These are phyloP conservation scores for Dunckerocampus dactyliophorus DNA, from an alignment of 2,113 vertebrate species.

Conservation along the genomic window DNA sequence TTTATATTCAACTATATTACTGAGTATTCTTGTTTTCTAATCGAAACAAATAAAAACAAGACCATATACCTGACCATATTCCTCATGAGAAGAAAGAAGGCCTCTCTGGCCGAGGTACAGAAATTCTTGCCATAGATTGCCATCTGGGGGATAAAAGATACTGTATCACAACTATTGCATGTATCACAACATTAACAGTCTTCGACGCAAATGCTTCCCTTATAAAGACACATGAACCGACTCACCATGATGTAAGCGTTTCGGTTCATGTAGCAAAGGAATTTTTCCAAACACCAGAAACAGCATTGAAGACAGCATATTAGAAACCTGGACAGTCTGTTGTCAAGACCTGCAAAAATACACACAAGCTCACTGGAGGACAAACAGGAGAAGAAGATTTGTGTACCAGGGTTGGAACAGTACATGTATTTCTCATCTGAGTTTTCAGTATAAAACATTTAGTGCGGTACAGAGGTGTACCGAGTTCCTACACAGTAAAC, in stretches of 20 bases:
- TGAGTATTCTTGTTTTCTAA: too few species aligned
- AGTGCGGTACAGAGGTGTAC: too few species aligned
- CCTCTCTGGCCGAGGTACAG: conserved; percentile 84
- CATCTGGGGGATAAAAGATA: conserved; percentile 71
- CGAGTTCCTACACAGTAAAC: too few species aligned
- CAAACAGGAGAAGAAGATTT: not conserved
- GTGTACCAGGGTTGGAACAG: too few species aligned
- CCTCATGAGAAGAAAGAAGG: conserved; percentile 88
- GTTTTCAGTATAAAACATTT: too few species aligned
- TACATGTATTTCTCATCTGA: too few species aligned
- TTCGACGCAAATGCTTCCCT: too few species aligned
- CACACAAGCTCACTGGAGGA: not conserved
- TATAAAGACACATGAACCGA: too few species aligned
- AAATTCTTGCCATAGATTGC: conserved; percentile 91
- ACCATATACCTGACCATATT: conserved; percentile 81
- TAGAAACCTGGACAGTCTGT: conserved; percentile 77
- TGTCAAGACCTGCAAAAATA: conserved; percentile 73
- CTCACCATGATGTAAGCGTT: conserved; percentile 95
- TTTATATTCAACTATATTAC: too few species aligned
- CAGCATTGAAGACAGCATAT: conserved; percentile 87
- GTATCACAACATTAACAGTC: not conserved
- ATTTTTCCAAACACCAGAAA: conserved; percentile 91
- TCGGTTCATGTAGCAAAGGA: conserved; percentile 87
- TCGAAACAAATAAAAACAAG: too few species aligned
- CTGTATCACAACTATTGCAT: not conserved